A percentile compares a stretch with the other conserved stretches of the same genome.
phyloP scores from a whole-genome alignment of 2,797 vertebrate genomes.

The Chelidonichthys spinosus region DNA sequence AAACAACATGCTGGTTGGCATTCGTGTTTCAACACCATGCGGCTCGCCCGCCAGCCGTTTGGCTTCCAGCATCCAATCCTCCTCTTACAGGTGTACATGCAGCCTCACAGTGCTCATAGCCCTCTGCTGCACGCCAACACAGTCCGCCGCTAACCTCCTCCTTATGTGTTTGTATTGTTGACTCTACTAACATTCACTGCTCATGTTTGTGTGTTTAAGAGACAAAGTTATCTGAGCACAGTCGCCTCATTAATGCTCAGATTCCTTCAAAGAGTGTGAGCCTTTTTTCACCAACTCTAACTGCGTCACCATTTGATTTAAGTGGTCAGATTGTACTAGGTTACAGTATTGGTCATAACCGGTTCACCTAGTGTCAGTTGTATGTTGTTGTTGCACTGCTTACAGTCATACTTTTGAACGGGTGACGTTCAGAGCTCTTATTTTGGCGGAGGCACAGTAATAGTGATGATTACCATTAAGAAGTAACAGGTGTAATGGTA shows the following conservation, averaged over 20 bases:
- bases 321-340: not conserved
- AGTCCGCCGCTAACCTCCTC: slow-evolving; percentile 8
- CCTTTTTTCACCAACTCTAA: not conserved
- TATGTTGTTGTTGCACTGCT: not conserved
- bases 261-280: not conserved
- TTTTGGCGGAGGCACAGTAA: not conserved
- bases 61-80: slow-evolving; percentile 7
- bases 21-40: slow-evolving; percentile 30
- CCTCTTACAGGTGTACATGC: slow-evolving; percentile 25
- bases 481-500: not conserved
- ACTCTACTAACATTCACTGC: slow-evolving; percentile 3
- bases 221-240: slow-evolving; percentile 8
- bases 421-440: not conserved
- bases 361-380: not conserved
- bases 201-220: slow-evolving; percentile 12
- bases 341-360: not conserved
- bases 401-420: not conserved
- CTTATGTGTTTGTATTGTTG: slow-evolving; percentile 18
- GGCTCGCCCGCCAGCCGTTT: slow-evolving; percentile 29
- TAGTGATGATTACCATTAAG: not conserved
- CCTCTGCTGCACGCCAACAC: slow-evolving; percentile 24
- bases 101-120: not conserved
- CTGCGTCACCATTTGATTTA: not conserved
- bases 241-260: slow-evolving; percentile 2
- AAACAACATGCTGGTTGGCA: slow-evolving; percentile 12